A percentile compares a stretch with the other conserved stretches of the same genome.
These are phyloP conservation scores for Myripristis murdjan DNA, from an alignment of 2,797 vertebrate genomes.

Conservation along the genomic window DNA sequence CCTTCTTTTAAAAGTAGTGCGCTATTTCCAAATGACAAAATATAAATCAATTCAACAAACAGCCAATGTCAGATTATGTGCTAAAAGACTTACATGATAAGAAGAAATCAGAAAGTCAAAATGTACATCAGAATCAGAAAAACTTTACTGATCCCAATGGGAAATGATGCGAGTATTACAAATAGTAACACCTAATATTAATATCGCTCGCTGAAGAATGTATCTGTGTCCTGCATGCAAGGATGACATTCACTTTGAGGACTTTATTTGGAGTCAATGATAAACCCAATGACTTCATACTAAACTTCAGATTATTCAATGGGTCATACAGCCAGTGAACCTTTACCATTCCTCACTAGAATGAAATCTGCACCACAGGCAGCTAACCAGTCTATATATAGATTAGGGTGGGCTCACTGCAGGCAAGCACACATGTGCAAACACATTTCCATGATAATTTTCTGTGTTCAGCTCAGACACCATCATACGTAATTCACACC, in stretches of 20 bases:
- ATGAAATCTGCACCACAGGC: slow-evolving; percentile 64
- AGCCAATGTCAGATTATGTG: not conserved
- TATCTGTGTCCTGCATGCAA: slow-evolving; percentile 19
- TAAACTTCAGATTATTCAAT: slow-evolving; percentile 46
- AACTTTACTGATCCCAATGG: no score
- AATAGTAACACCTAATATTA: slow-evolving; percentile 54
- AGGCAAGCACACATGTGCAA: slow-evolving; percentile 40
- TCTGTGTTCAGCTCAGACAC: slow-evolving; percentile 2
- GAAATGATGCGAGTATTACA: no score
- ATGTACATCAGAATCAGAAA: slow-evolving; percentile 25
- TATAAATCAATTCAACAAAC: not conserved
- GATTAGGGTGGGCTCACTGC: slow-evolving; percentile 56
- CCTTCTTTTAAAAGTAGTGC: not conserved
- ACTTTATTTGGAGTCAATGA: slow-evolving; percentile 32
- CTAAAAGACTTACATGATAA: not conserved
- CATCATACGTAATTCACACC: slow-evolving; percentile 12
- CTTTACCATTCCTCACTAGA: slow-evolving; percentile 43
- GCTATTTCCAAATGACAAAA: slow-evolving; percentile 1
- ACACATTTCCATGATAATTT: slow-evolving; percentile 38
- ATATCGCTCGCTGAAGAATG: slow-evolving; percentile 38
- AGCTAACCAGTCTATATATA: slow-evolving; percentile 67
- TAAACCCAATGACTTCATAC: slow-evolving; percentile 28
- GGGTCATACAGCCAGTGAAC: slow-evolving; percentile 40
- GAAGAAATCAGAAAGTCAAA: slow-evolving; percentile 20
- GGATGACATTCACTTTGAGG: slow-evolving; percentile 53